phyloP scores from a whole-genome alignment of 2,888 invertebrate genomes.

The Lymantria monacha region DNA sequence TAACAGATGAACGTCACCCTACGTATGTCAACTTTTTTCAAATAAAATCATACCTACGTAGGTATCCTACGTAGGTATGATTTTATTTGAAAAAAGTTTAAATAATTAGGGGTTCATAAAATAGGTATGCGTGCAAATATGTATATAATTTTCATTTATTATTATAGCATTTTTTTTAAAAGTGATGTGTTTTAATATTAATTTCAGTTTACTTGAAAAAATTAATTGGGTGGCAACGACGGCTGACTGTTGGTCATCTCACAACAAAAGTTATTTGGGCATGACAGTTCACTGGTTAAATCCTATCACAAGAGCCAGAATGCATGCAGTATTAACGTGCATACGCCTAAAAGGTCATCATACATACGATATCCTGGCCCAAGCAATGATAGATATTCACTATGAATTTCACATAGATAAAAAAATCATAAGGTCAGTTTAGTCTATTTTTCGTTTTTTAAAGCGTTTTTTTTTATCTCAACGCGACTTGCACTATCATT shows the following conservation, averaged over 20 bases:
- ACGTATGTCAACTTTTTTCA: not conserved
- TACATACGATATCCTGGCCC: conserved; percentile 11
- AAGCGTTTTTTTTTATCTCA: too few species aligned
- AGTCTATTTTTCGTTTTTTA: too few species aligned
- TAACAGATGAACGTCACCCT: conserved; percentile 7
- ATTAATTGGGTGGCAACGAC: conserved; percentile 11
- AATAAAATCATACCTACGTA: too few species aligned
- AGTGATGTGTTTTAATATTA: conserved; percentile 5
- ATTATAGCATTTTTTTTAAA: too few species aligned
- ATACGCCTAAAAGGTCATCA: conserved; percentile 12
- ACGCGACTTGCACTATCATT: conserved; percentile 1
- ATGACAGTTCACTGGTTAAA: conserved; percentile 18
- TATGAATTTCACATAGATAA: conserved; percentile 16
- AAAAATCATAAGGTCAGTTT: too few species aligned
- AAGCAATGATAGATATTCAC: conserved; percentile 16
- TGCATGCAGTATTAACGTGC: conserved; percentile 11
- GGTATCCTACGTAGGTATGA: too few species aligned
- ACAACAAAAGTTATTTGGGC: conserved; percentile 16
- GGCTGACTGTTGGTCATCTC: conserved; percentile 17
- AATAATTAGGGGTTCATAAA: too few species aligned
- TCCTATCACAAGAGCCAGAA: conserved; percentile 13
- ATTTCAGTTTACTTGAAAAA: conserved; percentile 14
- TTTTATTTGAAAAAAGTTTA: too few species aligned
- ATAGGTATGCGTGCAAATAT: too few species aligned
- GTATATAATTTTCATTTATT: too few species aligned